Conservation (phyloP, 2,113 vertebrate genomes). For the Rhynchopsitta pachyrhyncha region DNA sequence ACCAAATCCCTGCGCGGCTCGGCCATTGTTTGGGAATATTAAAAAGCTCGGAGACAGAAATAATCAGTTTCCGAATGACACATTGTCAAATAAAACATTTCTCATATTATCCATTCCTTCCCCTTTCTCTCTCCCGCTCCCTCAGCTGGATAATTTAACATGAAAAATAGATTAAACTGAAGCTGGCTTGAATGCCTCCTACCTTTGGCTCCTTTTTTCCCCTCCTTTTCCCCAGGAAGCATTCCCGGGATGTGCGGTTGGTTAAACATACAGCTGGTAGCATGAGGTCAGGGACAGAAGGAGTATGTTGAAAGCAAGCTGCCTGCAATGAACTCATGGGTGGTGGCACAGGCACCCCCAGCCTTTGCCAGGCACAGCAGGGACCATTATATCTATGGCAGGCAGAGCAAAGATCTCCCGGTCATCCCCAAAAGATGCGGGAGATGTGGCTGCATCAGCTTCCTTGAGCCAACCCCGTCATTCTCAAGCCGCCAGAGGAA, state of each 20-base stretch:
- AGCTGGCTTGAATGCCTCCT: constrained; percentile 39
- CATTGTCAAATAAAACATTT: constrained; percentile 80
- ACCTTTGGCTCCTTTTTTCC: constrained; percentile 38
- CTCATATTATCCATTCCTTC: constrained; percentile 72
- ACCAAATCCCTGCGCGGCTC: constrained; percentile 72
- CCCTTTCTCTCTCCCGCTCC: constrained; percentile 63
- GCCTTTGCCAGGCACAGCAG: neutral
- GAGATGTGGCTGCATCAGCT: accelerated
- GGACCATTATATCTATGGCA: accelerated
- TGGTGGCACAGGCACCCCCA: accelerated
- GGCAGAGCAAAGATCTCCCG: neutral
- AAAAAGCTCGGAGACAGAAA: constrained; percentile 80
- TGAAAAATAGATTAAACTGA: constrained; percentile 74
- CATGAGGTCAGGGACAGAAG: accelerated
- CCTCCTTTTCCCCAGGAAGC: neutral
- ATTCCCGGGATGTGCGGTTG: neutral
- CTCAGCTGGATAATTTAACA: constrained; percentile 71
- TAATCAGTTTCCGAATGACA: constrained; percentile 82
- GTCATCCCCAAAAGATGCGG: neutral
- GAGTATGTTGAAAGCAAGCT: accelerated
- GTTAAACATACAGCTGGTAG: neutral
- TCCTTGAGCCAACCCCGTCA: neutral
- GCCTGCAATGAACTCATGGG: neutral
- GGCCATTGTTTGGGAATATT: constrained; percentile 80
- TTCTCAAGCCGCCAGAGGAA: neutral